These are phyloP conservation scores for Clinocottus analis DNA, from an alignment of 2,113 vertebrate genomes.

Conservation along the genomic window DNA sequence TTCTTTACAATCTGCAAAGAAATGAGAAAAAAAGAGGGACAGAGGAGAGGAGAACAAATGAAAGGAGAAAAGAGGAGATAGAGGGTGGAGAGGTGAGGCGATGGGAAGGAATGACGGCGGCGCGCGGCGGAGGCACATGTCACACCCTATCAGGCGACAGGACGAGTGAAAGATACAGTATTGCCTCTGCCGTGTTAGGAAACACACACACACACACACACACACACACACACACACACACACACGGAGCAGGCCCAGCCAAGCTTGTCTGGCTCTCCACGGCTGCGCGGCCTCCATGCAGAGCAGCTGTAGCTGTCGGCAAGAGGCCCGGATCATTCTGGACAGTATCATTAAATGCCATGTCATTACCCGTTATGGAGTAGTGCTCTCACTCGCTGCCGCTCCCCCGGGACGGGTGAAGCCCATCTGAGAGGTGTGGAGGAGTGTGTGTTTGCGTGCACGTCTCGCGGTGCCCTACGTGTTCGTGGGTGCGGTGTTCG, in stretches of 20 bases:
- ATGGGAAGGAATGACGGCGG: slow-evolving; percentile 78
- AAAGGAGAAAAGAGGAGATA: slow-evolving; percentile 45
- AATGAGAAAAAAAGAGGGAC: slow-evolving; percentile 18
- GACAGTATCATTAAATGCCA: slow-evolving; percentile 99
- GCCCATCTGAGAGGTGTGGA: slow-evolving; percentile 76
- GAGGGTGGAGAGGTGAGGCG: slow-evolving; percentile 61
- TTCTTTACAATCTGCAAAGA: slow-evolving; percentile 1
- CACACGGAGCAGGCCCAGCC: slow-evolving; percentile 81
- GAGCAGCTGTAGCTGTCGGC: slow-evolving; percentile 88
- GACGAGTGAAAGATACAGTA: slow-evolving; percentile 88
- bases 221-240: slow-evolving; percentile 31
- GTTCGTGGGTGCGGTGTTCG: slow-evolving; percentile 54
- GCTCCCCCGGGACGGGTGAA: slow-evolving; percentile 87
- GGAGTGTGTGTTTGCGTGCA: slow-evolving; percentile 69
- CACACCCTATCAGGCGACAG: slow-evolving; percentile 94
- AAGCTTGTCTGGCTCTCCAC: slow-evolving; percentile 92
- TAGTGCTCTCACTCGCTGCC: slow-evolving; percentile 88
- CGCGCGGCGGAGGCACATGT: slow-evolving; percentile 86
- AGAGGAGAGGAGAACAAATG: slow-evolving; percentile 39
- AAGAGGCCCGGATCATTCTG: slow-evolving; percentile 92
- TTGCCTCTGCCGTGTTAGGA: slow-evolving; percentile 73
- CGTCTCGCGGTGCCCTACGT: slow-evolving; percentile 39
- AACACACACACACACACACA: slow-evolving; percentile 43
- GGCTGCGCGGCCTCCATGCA: slow-evolving; percentile 87
- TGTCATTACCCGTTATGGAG: slow-evolving; percentile 99